phyloP scores from a whole-genome alignment of 2,113 vertebrate genomes.

The Sinocyclocheilus grahami region DNA sequence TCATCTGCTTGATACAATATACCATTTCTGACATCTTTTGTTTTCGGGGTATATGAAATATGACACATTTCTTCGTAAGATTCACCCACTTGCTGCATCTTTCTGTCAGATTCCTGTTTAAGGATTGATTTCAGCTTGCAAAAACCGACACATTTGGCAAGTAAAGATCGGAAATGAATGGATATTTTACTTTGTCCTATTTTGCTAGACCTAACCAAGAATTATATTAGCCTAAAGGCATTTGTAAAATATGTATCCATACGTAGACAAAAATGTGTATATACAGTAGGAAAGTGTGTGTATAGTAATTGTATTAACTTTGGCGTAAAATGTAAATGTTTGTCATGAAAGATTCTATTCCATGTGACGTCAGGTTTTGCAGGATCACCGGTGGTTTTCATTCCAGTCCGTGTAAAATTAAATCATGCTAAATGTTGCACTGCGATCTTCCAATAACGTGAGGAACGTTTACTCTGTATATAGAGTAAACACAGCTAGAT shows the following conservation, averaged over 20 bases:
- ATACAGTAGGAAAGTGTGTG: constrained; percentile 49
- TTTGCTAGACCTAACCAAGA: background rate
- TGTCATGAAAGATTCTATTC: background rate
- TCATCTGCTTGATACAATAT: background rate
- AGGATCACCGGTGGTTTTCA: background rate
- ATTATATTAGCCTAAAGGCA: constrained; percentile 29
- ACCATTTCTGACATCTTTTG: background rate
- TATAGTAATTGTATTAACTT: constrained; percentile 35
- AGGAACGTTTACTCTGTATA: background rate
- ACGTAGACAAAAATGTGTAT: constrained; percentile 57
- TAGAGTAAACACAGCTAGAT: background rate
- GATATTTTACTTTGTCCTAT: background rate
- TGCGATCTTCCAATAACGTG: background rate
- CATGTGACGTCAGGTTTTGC: background rate
- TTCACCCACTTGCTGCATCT: background rate
- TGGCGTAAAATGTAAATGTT: background rate
- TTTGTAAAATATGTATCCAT: constrained; percentile 56
- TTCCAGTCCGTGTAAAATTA: background rate
- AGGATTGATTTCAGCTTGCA: background rate
- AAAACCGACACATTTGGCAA: background rate
- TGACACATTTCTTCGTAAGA: background rate
- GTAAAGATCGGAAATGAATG: background rate
- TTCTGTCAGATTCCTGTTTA: background rate
- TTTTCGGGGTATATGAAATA: background rate
- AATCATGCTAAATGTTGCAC: constrained; percentile 9